Evolutionary conservation across 2,113 vertebrate genomes (phyloP).

Genomic region (Apteryx owenii): DNA sequence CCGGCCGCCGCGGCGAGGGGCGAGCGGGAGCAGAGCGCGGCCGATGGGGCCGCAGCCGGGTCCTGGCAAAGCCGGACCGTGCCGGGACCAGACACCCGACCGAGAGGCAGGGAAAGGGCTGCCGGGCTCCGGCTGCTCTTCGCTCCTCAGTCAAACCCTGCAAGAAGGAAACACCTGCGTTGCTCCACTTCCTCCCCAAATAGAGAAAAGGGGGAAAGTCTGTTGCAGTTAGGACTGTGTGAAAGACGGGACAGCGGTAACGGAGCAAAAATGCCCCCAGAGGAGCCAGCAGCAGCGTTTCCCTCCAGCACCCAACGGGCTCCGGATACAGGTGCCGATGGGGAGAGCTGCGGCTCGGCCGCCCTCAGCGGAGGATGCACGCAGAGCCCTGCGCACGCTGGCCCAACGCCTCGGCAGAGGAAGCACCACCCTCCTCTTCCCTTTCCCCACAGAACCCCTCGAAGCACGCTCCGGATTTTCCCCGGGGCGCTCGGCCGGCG

Average conservation of each 20-base stretch:
- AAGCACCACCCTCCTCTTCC: neutral
- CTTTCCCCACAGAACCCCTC: neutral
- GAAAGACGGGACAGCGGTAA: rapidly evolving
- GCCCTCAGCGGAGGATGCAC: neutral
- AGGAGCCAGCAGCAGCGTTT: neutral
- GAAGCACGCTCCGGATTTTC: too few species aligned
- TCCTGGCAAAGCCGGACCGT: too few species aligned
- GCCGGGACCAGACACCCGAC: too few species aligned
- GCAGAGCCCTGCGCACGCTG: neutral
- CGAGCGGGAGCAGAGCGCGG: too few species aligned
- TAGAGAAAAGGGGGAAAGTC: neutral
- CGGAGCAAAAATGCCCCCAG: neutral
- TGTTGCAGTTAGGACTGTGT: too few species aligned
- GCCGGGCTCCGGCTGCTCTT: too few species aligned
- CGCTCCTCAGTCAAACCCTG: too few species aligned
- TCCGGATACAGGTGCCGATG: neutral
- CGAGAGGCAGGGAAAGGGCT: too few species aligned
- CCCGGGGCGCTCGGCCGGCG: neutral
- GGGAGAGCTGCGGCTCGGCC: neutral
- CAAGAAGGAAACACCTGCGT: neutral
- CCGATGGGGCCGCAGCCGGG: too few species aligned
- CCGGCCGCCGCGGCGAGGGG: too few species aligned
- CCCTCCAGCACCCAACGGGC: neutral
- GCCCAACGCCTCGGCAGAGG: too few species aligned
- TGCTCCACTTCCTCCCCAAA: neutral